These are phyloP conservation scores for Polypterus bichir DNA, from an alignment of 2,113 vertebrate species.

Conservation along the genomic window DNA sequence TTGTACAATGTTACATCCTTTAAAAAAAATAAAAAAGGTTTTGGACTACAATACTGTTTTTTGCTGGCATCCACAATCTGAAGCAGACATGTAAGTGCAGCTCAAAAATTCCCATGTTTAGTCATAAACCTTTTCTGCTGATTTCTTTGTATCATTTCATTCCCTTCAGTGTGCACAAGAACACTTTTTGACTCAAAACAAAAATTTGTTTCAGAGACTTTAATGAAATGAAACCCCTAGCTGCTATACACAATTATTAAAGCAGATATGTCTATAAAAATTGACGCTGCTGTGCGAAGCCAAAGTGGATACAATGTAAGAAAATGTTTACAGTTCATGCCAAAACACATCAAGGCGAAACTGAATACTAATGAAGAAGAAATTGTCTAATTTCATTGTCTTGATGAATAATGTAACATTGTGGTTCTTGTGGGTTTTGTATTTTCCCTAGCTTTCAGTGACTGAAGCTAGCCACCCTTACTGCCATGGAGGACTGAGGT, in stretches of 20 bases:
- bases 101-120: too few relatives aligned
- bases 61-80: too few relatives aligned
- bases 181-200: conserved; percentile 39
- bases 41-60: too few relatives aligned
- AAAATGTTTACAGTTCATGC: conserved; percentile 33
- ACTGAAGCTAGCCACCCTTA: conserved; percentile 9
- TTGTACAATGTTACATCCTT: too few relatives aligned
- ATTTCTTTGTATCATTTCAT: too few relatives aligned
- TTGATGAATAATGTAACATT: conserved; percentile 23
- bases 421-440: conserved; percentile 23
- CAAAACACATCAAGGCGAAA: conserved; percentile 22
- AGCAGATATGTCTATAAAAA: conserved; percentile 18
- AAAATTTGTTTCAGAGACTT: conserved; percentile 29
- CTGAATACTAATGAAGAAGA: conserved; percentile 20
- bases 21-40: too few relatives aligned
- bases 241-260: conserved; percentile 25
- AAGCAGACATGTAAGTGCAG: too few relatives aligned
- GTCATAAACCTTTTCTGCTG: too few relatives aligned
- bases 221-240: conserved; percentile 47
- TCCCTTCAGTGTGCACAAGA: conserved; percentile 21
- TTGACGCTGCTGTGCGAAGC: conserved; percentile 14
- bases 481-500: conserved; percentile 4
- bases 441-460: conserved; percentile 17
- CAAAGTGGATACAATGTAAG: conserved; percentile 26
- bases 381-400: conserved; percentile 32